phyloP scores from a whole-genome alignment of 2,113 vertebrate genomes.

The Zapus hudsonius region DNA sequence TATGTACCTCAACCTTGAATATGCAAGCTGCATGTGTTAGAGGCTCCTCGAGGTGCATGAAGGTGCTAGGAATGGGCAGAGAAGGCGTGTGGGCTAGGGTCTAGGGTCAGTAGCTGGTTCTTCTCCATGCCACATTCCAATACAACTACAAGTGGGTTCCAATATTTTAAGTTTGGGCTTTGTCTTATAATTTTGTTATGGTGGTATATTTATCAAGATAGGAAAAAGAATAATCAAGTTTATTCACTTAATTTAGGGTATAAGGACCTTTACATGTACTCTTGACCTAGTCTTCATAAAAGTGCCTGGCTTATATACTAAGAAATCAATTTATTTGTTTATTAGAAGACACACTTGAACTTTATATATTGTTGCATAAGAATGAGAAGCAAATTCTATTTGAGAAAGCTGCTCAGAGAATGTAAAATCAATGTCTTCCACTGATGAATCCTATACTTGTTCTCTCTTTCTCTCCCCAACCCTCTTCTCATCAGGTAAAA shows the following conservation, averaged over 20 bases:
- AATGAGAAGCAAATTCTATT: conserved; percentile 27
- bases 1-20: neutral
- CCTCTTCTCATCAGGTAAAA: conserved; percentile 69
- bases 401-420: conserved; percentile 49
- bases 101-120: neutral
- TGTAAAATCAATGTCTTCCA: conserved; percentile 20
- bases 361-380: conserved; percentile 10
- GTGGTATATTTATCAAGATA: conserved; percentile 21
- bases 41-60: neutral
- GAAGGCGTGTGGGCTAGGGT: neutral
- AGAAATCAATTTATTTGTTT: conserved; percentile 33
- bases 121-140: neutral
- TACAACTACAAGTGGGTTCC: neutral
- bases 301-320: neutral
- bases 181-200: neutral
- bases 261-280: conserved; percentile 2
- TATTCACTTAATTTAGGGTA: conserved; percentile 9
- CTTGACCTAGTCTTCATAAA: neutral
- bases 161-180: conserved; percentile 26
- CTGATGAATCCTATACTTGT: neutral
- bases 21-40: neutral
- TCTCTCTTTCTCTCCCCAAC: no score
- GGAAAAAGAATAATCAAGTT: conserved; percentile 32
- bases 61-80: neutral
- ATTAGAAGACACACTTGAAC: conserved; percentile 22